A percentile compares a stretch with the other conserved stretches of the same genome.
Conservation (phyloP, 2,113 vertebrate species). For the Euleptes europaea region DNA sequence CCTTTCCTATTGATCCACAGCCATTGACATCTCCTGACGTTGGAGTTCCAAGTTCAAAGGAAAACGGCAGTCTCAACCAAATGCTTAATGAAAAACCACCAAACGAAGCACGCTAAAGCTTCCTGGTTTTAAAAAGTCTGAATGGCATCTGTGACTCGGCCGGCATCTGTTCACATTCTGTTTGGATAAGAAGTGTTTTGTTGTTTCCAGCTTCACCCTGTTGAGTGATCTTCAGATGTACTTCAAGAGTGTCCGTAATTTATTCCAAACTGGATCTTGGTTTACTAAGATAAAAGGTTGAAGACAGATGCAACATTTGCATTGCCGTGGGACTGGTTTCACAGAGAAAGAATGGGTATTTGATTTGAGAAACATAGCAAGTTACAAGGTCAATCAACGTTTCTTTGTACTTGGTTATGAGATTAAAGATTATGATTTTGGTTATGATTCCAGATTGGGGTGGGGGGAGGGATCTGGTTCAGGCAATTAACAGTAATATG, state of each 20-base stretch:
- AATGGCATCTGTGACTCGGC: neutral
- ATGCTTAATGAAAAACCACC: neutral
- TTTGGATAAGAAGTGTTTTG: conserved; percentile 34
- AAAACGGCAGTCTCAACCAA: conserved; percentile 20
- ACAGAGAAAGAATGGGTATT: neutral
- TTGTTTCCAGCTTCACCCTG: neutral
- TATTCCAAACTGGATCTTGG: conserved; percentile 5
- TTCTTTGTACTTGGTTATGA: too few species aligned
- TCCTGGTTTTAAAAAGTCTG: conserved; percentile 4
- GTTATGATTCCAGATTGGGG: too few species aligned
- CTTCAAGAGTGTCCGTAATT: neutral
- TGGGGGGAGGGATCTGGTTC: too few species aligned
- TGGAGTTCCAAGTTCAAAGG: neutral
- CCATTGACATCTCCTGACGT: conserved; percentile 6
- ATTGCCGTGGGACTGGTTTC: neutral
- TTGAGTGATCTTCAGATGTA: conserved; percentile 1
- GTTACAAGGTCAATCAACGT: too few species aligned
- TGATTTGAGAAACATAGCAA: neutral
- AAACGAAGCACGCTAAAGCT: neutral
- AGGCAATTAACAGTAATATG: too few species aligned
- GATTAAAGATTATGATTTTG: too few species aligned
- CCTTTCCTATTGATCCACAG: neutral
- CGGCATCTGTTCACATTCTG: neutral
- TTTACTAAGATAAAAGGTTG: conserved; percentile 29
- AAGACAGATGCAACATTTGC: neutral